These are phyloP conservation scores for Ahaetulla prasina DNA, from an alignment of 2,113 vertebrate genomes.

Conservation along the genomic window DNA sequence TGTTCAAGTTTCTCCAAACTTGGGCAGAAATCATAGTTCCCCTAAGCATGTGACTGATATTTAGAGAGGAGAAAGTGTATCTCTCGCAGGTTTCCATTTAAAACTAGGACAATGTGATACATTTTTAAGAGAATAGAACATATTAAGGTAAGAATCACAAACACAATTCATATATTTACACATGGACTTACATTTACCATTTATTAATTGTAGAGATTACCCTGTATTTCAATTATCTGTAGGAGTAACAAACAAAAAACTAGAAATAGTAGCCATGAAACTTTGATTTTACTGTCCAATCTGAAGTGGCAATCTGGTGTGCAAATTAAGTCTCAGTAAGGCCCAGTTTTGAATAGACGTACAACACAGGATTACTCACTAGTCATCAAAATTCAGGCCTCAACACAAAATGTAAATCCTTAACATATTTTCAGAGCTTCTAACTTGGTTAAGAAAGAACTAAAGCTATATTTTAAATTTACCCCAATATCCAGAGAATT, in stretches of 20 bases:
- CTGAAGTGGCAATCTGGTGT: background rate
- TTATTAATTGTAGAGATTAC: background rate
- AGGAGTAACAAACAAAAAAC: background rate
- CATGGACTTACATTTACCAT: background rate
- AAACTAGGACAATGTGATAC: background rate
- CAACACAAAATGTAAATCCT: background rate
- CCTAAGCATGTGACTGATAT: slow-evolving; percentile 19
- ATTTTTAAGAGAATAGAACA: background rate
- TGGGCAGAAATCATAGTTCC: slow-evolving; percentile 42
- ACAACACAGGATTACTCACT: background rate
- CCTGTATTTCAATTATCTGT: background rate
- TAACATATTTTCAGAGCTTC: background rate
- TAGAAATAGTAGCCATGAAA: background rate
- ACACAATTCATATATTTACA: background rate
- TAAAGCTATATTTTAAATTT: slow-evolving; percentile 4
- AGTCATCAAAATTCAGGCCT: slow-evolving; percentile 9
- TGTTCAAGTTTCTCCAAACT: slow-evolving; percentile 29
- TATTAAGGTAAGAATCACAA: background rate
- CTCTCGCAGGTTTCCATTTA: background rate
- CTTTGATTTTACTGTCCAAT: background rate
- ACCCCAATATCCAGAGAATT: background rate
- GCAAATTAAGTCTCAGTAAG: background rate
- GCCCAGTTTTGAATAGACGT: background rate
- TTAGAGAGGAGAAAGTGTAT: slow-evolving; percentile 25
- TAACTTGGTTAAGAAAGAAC: background rate